Evolutionary conservation across 2,113 vertebrate species (phyloP).

Genomic region (Aix galericulata): DNA sequence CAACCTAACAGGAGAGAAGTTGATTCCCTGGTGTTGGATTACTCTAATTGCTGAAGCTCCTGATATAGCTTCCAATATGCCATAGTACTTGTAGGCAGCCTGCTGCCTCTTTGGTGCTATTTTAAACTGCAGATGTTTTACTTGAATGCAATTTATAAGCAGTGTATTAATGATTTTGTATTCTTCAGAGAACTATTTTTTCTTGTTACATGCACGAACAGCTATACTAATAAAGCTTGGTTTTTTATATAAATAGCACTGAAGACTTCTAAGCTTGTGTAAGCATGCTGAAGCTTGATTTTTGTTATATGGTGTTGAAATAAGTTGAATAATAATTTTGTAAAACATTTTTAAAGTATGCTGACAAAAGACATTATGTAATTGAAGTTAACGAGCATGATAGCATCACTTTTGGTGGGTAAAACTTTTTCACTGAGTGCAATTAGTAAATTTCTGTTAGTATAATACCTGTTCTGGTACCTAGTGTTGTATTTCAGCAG

Average conservation of each 20-base stretch:
- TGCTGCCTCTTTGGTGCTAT: neutral
- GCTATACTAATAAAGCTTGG: neutral
- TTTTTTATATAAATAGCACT: neutral
- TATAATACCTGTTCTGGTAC: neutral
- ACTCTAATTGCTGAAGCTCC: neutral
- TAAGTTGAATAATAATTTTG: neutral
- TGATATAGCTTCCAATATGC: neutral
- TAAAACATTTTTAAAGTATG: neutral
- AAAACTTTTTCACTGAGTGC: neutral
- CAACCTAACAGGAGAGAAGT: neutral
- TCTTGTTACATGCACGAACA: neutral
- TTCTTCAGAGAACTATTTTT: neutral
- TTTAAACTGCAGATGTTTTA: neutral
- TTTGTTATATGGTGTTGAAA: neutral
- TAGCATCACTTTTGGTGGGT: neutral
- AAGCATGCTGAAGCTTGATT: neutral
- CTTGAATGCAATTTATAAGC: neutral
- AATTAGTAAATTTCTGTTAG: neutral
- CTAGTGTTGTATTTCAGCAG: neutral
- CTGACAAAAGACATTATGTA: neutral
- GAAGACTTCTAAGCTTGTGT: neutral
- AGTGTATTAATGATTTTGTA: fast-evolving
- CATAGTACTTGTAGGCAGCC: neutral
- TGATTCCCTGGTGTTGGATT: neutral
- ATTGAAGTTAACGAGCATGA: neutral